A percentile compares a stretch with the other conserved stretches of the same genome.
These are phyloP conservation scores for Asobara japonica DNA, from an alignment of 1,140 invertebrate species.

Conservation along the genomic window DNA sequence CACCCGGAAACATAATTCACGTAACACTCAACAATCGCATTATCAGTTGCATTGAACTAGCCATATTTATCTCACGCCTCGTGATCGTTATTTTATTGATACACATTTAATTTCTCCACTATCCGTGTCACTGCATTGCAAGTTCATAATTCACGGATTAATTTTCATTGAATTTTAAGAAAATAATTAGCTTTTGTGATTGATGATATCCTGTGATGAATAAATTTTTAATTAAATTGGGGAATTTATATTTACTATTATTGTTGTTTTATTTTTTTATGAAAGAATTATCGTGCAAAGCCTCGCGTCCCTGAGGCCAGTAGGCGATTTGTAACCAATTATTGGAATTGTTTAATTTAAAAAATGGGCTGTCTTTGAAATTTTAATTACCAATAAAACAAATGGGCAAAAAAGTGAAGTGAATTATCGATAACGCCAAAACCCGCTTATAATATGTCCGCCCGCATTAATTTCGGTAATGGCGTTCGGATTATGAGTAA, in stretches of 20 bases:
- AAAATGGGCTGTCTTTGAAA: background rate
- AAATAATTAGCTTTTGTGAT: background rate
- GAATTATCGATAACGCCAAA: constrained; percentile 39
- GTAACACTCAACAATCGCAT: constrained; percentile 58
- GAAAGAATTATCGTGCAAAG: background rate
- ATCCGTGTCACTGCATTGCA: background rate
- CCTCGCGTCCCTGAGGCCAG: background rate
- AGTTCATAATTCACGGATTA: constrained; percentile 40
- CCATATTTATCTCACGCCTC: constrained; percentile 59
- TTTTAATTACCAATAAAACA: background rate
- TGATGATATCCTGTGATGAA: too few relatives aligned
- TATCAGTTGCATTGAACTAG: constrained; percentile 59
- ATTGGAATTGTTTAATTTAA: constrained; percentile 30
- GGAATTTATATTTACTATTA: background rate
- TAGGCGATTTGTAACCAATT: constrained; percentile 36
- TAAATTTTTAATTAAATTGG: background rate
- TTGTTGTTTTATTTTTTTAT: background rate
- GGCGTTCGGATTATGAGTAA: constrained; percentile 40
- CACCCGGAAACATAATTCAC: constrained; percentile 57
- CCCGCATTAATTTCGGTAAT: constrained; percentile 55
- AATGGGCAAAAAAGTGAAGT: background rate
- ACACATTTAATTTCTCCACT: constrained; percentile 35
- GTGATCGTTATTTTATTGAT: constrained; percentile 59
- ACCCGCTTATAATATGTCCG: constrained; percentile 41
- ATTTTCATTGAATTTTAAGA: background rate